Evolutionary conservation across 1,140 invertebrate species (phyloP).

Genomic region (Euura saliciscinereae): DNA sequence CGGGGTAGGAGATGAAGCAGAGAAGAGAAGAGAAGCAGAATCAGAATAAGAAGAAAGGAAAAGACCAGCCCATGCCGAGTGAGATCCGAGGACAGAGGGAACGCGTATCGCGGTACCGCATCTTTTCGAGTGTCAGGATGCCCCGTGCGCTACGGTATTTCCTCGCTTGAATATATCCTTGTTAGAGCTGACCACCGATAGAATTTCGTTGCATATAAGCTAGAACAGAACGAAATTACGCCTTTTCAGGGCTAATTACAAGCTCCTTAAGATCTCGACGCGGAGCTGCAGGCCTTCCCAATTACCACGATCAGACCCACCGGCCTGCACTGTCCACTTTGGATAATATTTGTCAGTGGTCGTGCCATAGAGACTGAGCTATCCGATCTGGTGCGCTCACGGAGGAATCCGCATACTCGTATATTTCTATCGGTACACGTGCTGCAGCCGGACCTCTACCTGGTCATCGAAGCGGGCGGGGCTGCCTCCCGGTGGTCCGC

Average conservation of each 20-base stretch:
- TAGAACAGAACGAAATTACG: conserved; percentile 22
- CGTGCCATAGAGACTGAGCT: background rate
- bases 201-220: conserved; percentile 21
- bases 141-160: conserved; percentile 15
- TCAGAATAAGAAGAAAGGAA: conserved; percentile 1
- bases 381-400: too few relatives aligned
- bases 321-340: too few relatives aligned
- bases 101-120: conserved; percentile 50
- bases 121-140: conserved; percentile 50
- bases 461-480: conserved; percentile 39
- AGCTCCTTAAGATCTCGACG: conserved; percentile 23
- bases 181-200: background rate
- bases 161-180: background rate
- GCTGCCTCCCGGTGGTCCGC: conserved; percentile 49
- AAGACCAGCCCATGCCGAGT: conserved; percentile 26
- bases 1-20: background rate
- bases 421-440: too few relatives aligned
- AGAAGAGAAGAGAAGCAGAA: conserved; percentile 6
- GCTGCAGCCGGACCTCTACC: background rate
- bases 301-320: too few relatives aligned
- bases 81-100: conserved; percentile 40
- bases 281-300: too few relatives aligned
- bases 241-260: background rate
- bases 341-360: background rate
- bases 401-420: too few relatives aligned